A percentile compares a stretch with the other conserved stretches of the same genome.
Conservation (phyloP, 2,113 vertebrate genomes). For the Coryphaenoides rupestris region DNA sequence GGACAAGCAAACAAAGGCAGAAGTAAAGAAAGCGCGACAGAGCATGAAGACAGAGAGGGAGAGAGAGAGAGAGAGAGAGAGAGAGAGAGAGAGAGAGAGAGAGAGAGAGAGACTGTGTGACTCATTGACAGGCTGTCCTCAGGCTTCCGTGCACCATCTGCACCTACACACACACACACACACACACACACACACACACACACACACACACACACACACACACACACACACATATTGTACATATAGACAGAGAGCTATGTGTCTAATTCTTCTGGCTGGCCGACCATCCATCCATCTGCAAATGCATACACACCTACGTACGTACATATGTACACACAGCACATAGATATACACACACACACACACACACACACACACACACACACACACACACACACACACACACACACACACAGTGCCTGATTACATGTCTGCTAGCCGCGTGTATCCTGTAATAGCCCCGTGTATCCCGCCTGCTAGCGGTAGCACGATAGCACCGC, state of each 20-base stretch:
- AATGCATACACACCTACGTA: background rate
- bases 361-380: background rate
- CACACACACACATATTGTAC: background rate
- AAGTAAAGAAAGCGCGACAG: too few species aligned
- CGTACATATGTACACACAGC: background rate
- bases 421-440: too few species aligned
- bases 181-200: background rate
- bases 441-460: too few species aligned
- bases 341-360: background rate
- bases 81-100: background rate
- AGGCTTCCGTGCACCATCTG: conserved; percentile 61
- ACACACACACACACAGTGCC: conserved; percentile 4
- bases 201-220: background rate
- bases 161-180: conserved; percentile 23
- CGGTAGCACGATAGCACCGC: too few species aligned
- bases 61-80: background rate
- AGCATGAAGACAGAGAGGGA: background rate
- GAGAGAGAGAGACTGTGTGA: conserved; percentile 33
- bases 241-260: too few species aligned
- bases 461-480: too few species aligned
- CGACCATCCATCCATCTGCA: background rate
- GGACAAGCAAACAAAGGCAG: too few species aligned
- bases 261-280: background rate
- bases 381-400: conserved; percentile 15
- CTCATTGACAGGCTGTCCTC: conserved; percentile 59